Evolutionary conservation across 2,113 vertebrate genomes (phyloP), one percentile per base, ranked within the genome.

Genomic region (Oceanites oceanicus): DNA sequence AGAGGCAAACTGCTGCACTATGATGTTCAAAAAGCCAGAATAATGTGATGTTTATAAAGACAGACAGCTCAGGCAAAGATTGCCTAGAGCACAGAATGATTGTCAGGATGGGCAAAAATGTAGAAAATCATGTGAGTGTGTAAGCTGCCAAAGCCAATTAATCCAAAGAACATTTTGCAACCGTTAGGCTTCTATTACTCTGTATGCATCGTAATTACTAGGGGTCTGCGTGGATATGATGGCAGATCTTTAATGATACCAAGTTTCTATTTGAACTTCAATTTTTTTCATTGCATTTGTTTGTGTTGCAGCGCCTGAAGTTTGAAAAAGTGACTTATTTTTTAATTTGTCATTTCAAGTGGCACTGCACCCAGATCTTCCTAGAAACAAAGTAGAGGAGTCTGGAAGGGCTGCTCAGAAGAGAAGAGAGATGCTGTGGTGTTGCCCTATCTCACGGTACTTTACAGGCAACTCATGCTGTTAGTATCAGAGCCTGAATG

Each of bases 71-170:
- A 96, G 93, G 97, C 97, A 97, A 90, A 86, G 88, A 90, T 74
- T 94, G 97, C 95, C 93, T 75, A 82, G 87, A 97, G 98, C 96
- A 75, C 92, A 90, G 92, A 96, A 91, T 97, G 97, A 96, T 95
- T 96, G 96, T 98, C 96, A 97, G 97, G 91, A 97, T 91, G 94
- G 97, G 94, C 96, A 97, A 97, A 97, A 97, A 96, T 96, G 94
- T 95, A 96, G 91, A 96, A 96, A 96, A 97, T 95, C 96, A 97
- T 97, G 95, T 95, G 97, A 95, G 97, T 97, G 97, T 96, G 93
- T 98, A 97, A 93, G 91, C 93, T 98, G 97, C 97, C 98, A 97
- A 85, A 92, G 89, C 79, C 83, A 94, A 97, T 98, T 97, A 97
- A 96, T 95, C 87, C 84, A 89, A 83, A 95, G 95, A 96, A 97